These are phyloP conservation scores for Trochalopteron elliotii DNA, from an alignment of 2,113 vertebrate genomes.

Conservation along the genomic window DNA sequence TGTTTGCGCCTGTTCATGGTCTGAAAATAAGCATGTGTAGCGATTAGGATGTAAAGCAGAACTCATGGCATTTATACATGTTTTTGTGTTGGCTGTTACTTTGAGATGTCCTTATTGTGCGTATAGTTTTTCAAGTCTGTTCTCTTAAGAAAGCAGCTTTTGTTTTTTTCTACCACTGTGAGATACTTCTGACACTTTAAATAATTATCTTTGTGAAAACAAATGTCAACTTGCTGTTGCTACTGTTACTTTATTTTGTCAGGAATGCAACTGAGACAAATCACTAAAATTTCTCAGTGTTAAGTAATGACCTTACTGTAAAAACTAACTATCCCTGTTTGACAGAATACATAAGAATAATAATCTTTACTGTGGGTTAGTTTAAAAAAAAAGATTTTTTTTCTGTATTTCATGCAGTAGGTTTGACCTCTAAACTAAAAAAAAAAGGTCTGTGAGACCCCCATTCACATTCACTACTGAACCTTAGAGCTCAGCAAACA, in stretches of 20 bases:
- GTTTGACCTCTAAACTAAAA: background rate
- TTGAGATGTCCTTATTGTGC: background rate
- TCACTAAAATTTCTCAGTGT: background rate
- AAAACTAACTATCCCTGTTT: background rate
- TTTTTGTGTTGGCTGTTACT: background rate
- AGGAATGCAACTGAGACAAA: background rate
- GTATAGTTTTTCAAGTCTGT: background rate
- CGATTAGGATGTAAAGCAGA: background rate
- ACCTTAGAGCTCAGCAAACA: background rate
- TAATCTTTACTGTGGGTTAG: background rate
- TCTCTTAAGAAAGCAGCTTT: background rate
- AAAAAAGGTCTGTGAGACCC: background rate
- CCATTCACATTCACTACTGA: background rate
- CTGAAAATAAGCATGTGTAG: background rate
- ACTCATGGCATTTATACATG: background rate
- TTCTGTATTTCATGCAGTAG: background rate
- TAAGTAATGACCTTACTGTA: background rate
- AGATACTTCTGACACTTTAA: background rate
- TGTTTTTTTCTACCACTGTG: background rate
- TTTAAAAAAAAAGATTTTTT: background rate
- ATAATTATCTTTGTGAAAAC: background rate
- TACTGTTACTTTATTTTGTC: background rate
- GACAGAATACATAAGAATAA: background rate
- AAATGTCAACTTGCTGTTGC: background rate
- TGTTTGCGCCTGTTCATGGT: background rate